A percentile compares a stretch with the other conserved stretches of the same genome.
These are phyloP conservation scores for Rapana venosa DNA, from an alignment of 2,888 invertebrate species.

Conservation along the genomic window DNA sequence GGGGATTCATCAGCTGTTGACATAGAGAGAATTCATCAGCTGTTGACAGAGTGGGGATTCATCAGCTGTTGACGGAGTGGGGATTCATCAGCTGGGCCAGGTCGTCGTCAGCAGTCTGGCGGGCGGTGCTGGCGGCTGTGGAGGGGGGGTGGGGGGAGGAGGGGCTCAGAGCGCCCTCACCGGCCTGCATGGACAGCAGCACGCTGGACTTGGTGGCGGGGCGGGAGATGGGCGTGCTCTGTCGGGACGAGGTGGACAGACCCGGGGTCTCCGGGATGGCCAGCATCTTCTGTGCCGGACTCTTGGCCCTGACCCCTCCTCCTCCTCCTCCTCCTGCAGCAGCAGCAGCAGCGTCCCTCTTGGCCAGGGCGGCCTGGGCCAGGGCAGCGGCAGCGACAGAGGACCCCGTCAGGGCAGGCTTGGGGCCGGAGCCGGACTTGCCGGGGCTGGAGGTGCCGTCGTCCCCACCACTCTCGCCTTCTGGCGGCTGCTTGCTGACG, in stretches of 20 bases:
- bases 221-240: conserved; percentile 29
- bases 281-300: not conserved
- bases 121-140: not conserved
- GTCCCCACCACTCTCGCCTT: no score
- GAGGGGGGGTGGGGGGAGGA: not conserved
- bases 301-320: not conserved
- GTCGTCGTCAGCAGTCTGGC: not conserved
- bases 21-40: no score
- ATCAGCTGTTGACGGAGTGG: not conserved
- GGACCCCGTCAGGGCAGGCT: not conserved
- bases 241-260: not conserved
- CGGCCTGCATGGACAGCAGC: conserved; percentile 38
- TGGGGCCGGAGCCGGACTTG: not conserved
- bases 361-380: not conserved
- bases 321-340: no score
- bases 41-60: not conserved
- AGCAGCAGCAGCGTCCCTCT: not conserved
- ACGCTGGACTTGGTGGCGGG: conserved; percentile 45
- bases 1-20: no score
- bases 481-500: not conserved
- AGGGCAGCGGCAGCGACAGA: not conserved
- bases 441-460: not conserved
- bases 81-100: conserved; percentile 23
- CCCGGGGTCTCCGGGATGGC: not conserved
- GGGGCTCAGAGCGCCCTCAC: conserved; percentile 17